Base-by-base conservation (phyloP, 2,113 vertebrate genomes). In the Chlamydotis undulata region DNA sequence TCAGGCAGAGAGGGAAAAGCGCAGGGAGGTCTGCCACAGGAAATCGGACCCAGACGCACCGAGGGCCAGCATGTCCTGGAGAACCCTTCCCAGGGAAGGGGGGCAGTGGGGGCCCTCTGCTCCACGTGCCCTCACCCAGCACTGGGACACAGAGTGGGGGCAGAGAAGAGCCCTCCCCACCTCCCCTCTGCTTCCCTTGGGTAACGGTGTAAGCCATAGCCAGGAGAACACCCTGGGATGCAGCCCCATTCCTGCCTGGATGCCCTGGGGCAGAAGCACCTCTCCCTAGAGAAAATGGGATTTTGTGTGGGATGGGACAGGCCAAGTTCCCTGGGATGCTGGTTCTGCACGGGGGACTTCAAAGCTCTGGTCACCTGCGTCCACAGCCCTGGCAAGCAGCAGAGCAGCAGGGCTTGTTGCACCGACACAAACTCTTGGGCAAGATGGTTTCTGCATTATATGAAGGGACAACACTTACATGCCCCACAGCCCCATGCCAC, bases 351-450 rank as follows among this genome's bases (percentile, higher is more conserved):
- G 21, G 33, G 43, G 12, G 18, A 18, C 14, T 43, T 75, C 63
- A 52, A 59, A 87, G 33, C 24, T 56, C 50, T 45, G 55, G 10
- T 53, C 47, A 55, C 12, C 26, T 35, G 33, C 25, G 9, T 3
- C 15, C 14, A 35, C 47, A 77, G 59, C 33, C 7, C 29, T 64
- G 83, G 65, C 39, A 73, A 41, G 52, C 14, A 31, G 59, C 39
- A 83, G 85, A 63, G 57, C 63, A 61, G 49, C 35, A 69, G 57
- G 31, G 31, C 73, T 75, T 28, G 2, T 35, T 68, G 79, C 63
- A 41, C 61, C 0, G 0, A 12, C 7, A 2, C 4, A 3, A 2
- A 10, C n/a, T 49, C 29, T n/a, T 28, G 45, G 49, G 17, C 39
- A 55, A 25, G 3, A 11, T 2, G 2, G n/a, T 33, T 1, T 4